A percentile compares a stretch with the other conserved stretches of the same genome.
Evolutionary conservation across 2,113 vertebrate genomes (phyloP).

Genomic region (Pao palembangensis): DNA sequence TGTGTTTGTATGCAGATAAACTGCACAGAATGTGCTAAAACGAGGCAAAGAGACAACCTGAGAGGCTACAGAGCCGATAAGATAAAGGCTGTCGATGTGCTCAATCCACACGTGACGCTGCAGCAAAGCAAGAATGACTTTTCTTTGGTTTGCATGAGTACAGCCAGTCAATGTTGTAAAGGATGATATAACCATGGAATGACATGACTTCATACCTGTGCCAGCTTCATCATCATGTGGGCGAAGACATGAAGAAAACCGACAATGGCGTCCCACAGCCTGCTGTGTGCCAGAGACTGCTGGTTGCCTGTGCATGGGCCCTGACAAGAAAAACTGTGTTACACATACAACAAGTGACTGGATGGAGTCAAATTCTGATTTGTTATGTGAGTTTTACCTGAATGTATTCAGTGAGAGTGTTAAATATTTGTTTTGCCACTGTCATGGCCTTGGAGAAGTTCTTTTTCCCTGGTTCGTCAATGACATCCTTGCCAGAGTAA

Average conservation of each 20-base stretch:
- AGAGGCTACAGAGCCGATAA: too few relatives aligned
- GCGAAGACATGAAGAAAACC: constrained; percentile 97
- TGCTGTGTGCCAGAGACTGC: constrained; percentile 92
- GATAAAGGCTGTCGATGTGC: too few relatives aligned
- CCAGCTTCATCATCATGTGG: constrained; percentile 98
- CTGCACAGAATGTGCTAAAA: not conserved
- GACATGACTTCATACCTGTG: constrained; percentile 78
- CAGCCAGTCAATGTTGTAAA: too few relatives aligned
- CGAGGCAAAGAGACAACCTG: not conserved
- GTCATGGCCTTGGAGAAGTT: constrained; percentile 98
- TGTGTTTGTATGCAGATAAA: constrained; percentile 3
- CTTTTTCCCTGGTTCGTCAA: constrained; percentile 91
- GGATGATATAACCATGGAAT: not conserved
- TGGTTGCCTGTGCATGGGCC: constrained; percentile 96
- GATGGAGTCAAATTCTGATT: not conserved
- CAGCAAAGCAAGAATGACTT: not conserved
- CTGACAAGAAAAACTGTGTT: constrained; percentile 54
- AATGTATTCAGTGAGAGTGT: constrained; percentile 93
- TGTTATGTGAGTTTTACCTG: constrained; percentile 75
- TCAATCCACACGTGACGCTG: constrained; percentile 5
- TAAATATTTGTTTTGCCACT: constrained; percentile 94
- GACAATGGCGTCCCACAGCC: constrained; percentile 94
- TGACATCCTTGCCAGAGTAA: constrained; percentile 93
- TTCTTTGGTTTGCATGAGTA: not conserved
- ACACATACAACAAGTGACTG: constrained; percentile 9